Percentiles rank a stretch among this genome's conserved stretches.
phyloP scores from a whole-genome alignment of 2,888 invertebrate species.

The Mycalesis mineus region DNA sequence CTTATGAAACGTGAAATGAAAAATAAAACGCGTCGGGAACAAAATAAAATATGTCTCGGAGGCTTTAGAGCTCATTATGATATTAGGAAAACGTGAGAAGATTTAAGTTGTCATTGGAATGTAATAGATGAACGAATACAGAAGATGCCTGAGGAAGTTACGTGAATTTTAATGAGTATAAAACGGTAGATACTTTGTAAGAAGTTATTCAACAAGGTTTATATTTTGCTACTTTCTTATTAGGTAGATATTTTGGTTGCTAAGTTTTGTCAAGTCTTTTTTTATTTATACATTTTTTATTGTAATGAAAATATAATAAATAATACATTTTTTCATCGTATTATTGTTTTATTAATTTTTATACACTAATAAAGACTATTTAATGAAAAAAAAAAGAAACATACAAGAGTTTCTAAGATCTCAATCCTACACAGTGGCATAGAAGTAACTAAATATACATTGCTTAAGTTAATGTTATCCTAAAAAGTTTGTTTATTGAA shows the following conservation, averaged over 20 bases:
- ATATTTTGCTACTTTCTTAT: not conserved
- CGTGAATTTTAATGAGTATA: constrained; percentile 20
- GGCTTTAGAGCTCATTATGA: constrained; percentile 71
- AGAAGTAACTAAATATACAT: too few species aligned
- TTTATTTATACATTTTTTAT: too few species aligned
- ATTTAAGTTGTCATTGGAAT: constrained; percentile 60
- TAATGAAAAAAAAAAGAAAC: too few species aligned
- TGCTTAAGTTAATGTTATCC: too few species aligned
- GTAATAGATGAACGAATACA: constrained; percentile 34
- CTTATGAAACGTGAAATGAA: constrained; percentile 78
- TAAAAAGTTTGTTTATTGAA: too few species aligned
- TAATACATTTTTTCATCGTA: too few species aligned
- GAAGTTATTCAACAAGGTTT: constrained; percentile 6
- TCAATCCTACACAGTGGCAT: too few species aligned
- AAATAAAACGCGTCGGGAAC: constrained; percentile 71
- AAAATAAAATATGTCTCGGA: constrained; percentile 72
- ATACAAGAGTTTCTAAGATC: too few species aligned
- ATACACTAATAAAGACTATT: too few species aligned
- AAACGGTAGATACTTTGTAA: constrained; percentile 1
- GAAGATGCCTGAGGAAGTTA: constrained; percentile 20
- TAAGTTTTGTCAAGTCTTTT: not conserved
- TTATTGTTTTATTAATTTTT: too few species aligned
- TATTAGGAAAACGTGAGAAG: constrained; percentile 73
- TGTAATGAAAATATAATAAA: too few species aligned
- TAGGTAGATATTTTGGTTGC: too few species aligned